Evolutionary conservation across 2,888 invertebrate genomes (phyloP), one percentile per base, ranked within the genome.

Genomic region (Chloroclysta siterata): DNA sequence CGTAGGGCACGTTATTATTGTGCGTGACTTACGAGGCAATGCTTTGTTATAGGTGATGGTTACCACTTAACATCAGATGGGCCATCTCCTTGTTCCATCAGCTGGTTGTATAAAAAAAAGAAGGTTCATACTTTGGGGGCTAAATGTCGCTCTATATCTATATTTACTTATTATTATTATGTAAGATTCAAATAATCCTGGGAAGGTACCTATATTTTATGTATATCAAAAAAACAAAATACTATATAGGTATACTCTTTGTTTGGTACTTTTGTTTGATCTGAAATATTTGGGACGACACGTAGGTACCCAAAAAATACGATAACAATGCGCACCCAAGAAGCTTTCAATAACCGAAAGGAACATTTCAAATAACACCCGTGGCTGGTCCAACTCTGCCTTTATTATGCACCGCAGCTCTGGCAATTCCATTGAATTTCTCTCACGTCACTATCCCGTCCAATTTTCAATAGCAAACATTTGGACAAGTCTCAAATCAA

Each of bases 391-490:
- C 60, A 66, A 54, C 61, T 64, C 71, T 63, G 71, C 69, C 74
- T 80, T 77, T 82, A 81, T 79, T 83, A 85, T 84, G 82, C 84
- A 84, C 80, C 81, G 75, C 63, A 70, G 80, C 77, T 56, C 48
- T 47, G 55, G 39, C 36, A 47, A 56, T 39, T 75, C 83, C 83
- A 84, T 85, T 82, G 85, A 85, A 89, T 88, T 90, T 89, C 83
- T 82, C 87, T 90, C 90, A 90, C 91, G 89, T 88, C 87, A 88
- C 82, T 78, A 80, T 83, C 78, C 82, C 80, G 79, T 84, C 83
- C 89, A 89, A 91, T 89, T 91, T 92, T 87, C 90, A 90, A 91
- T 90, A 83, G 92, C 88, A 92, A 93, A 93, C 90, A 93, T 92
- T 92, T 88, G 92, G 84, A 84, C 87, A 80, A 87, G 82, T 85